phyloP scores from a whole-genome alignment of 2,888 invertebrate genomes.

The Himalopsyche anomala region DNA sequence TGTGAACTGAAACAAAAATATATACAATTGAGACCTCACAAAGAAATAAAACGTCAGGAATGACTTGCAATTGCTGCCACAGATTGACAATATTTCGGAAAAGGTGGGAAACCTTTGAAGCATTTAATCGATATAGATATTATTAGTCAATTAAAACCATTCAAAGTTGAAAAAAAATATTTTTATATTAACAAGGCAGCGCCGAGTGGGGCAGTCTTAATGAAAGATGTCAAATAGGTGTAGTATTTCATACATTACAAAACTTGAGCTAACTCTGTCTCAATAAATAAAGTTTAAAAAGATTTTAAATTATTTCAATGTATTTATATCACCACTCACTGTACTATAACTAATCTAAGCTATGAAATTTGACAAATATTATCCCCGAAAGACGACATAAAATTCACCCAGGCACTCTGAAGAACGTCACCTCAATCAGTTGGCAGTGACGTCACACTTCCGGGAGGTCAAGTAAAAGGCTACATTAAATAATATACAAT shows the following conservation, averaged over 20 bases:
- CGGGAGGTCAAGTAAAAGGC: slow-evolving; percentile 51
- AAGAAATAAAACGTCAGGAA: slow-evolving; percentile 45
- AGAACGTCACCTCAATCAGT: slow-evolving; percentile 64
- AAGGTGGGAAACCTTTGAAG: slow-evolving; percentile 38
- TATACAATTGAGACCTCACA: slow-evolving; percentile 36
- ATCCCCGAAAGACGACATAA: slow-evolving; percentile 56
- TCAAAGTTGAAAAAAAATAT: slow-evolving; percentile 7
- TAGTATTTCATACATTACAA: slow-evolving; percentile 14
- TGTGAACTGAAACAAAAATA: slow-evolving; percentile 57
- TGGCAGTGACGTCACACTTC: slow-evolving; percentile 65
- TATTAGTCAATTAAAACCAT: neutral
- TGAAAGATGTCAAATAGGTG: slow-evolving; percentile 36
- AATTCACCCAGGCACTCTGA: slow-evolving; percentile 62
- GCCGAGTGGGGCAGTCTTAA: slow-evolving; percentile 23
- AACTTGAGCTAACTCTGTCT: neutral
- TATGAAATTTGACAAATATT: slow-evolving; percentile 57
- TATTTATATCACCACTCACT: slow-evolving; percentile 53
- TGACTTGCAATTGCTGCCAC: slow-evolving; percentile 56
- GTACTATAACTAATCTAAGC: slow-evolving; percentile 59
- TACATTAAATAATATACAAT: neutral
- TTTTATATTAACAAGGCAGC: slow-evolving; percentile 48
- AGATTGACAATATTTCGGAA: slow-evolving; percentile 39
- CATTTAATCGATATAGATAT: neutral
- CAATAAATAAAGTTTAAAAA: neutral
- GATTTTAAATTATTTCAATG: neutral